phyloP scores from a whole-genome alignment of 2,888 invertebrate species.

The Meloe dianella region DNA sequence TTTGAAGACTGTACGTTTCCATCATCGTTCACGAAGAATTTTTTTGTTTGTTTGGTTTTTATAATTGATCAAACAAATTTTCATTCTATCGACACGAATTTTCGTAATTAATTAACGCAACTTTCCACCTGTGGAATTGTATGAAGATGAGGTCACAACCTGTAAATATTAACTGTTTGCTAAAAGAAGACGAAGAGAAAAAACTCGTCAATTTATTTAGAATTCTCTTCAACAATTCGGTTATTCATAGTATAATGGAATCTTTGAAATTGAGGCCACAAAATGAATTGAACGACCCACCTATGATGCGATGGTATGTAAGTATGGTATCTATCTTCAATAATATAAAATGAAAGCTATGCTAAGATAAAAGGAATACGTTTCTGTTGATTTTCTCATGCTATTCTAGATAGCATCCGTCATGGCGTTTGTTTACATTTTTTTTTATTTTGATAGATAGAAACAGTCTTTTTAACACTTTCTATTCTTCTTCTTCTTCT shows the following conservation, averaged over 20 bases:
- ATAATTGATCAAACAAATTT: too few relatives aligned
- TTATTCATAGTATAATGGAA: background rate
- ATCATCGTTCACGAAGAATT: too few relatives aligned
- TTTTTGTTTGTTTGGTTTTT: too few relatives aligned
- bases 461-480: too few relatives aligned
- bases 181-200: background rate
- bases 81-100: too few relatives aligned
- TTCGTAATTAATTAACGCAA: background rate
- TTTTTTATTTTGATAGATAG: too few relatives aligned
- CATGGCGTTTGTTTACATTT: too few relatives aligned
- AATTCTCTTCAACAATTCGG: background rate
- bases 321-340: background rate
- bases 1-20: too few relatives aligned
- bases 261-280: background rate
- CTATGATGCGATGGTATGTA: background rate
- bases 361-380: background rate
- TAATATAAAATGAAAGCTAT: conserved; percentile 5
- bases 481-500: too few relatives aligned
- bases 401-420: background rate
- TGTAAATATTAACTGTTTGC: background rate
- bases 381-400: background rate
- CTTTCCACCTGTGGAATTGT: background rate
- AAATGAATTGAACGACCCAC: background rate
- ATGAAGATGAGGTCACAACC: background rate
- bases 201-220: background rate